Base-by-base conservation (phyloP, 2,113 vertebrate species). In the Cottus gobio region DNA sequence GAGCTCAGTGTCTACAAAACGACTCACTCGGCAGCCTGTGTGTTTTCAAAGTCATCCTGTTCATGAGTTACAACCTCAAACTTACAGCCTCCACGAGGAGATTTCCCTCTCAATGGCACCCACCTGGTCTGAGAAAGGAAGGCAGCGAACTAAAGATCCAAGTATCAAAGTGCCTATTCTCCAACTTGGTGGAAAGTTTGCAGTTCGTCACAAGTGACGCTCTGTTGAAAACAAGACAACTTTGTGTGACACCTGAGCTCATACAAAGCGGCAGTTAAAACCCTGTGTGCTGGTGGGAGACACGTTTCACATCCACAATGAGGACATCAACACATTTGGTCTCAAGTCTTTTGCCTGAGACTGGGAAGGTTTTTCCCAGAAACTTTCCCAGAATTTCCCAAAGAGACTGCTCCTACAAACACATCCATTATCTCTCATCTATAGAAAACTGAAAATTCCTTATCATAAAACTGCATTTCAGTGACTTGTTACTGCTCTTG, bases 21-120 rank as follows among this genome's bases (percentile, higher is more conserved):
- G 89, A 68, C 82, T 84, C 77, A 50, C 73, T 92, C 89, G 44
- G 81, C 85, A 86, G 80, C 65, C 58, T 52, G 71, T 37, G 54
- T 64, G 79, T 82, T 84, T 88, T 89, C 87, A 86, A 90, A 91
- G 86, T 66, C 28, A 28, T 75, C 86, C 80, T n/a, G 80, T 89
- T 90, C 84, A 87, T 82, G 86, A 93, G 75, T 87, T 90, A 90
- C 81, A 86, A 60, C 82, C 84, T 82, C 42, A 85, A 91, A 87
- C 73, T 86, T 85, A 60, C 30, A 30, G 69, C 87, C 85, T 77
- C 80, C 61, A 22, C 77, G 74, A 75, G 73, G 83, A 83, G 64
- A 91, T 91, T 90, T 90, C 88, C 89, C 88, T 91, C 88, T 93
- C 85, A 93, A 92, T 89, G 82, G 90, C 10, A 28, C 77, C 91